These are phyloP conservation scores for Venturia canescens DNA, from an alignment of 1,140 invertebrate species.

Conservation along the genomic window DNA sequence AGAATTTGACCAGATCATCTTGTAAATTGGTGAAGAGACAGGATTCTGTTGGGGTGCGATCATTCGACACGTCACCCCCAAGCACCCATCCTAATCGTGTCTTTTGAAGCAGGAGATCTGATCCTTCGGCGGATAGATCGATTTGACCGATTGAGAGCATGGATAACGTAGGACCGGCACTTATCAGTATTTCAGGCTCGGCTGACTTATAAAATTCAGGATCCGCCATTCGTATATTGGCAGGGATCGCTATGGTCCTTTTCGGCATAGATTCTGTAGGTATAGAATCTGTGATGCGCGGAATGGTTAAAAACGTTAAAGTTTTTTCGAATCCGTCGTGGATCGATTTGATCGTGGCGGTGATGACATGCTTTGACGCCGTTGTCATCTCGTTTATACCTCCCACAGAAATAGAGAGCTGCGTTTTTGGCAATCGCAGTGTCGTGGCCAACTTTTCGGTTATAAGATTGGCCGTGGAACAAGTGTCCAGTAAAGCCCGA, in stretches of 20 bases:
- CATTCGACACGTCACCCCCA: conserved; percentile 35
- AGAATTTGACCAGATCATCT: conserved; percentile 36
- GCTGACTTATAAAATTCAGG: conserved; percentile 39
- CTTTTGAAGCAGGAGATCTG: conserved; percentile 44
- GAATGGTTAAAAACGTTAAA: conserved; percentile 33
- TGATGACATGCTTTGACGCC: conserved; percentile 3
- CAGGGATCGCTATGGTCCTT: conserved; percentile 19
- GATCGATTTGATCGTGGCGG: conserved; percentile 17
- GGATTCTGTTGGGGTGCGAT: not conserved
- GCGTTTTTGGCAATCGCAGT: not conserved
- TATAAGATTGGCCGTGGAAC: conserved; percentile 46
- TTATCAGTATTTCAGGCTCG: conserved; percentile 36
- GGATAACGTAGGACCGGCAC: conserved; percentile 41
- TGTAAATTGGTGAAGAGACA: conserved; percentile 14
- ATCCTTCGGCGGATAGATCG: conserved; percentile 10
- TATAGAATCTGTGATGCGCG: conserved; percentile 2
- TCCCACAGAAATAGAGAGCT: conserved; percentile 31
- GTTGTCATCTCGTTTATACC: not conserved
- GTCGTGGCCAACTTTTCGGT: conserved; percentile 30
- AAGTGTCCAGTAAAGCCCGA: conserved; percentile 41
- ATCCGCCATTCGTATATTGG: conserved; percentile 45
- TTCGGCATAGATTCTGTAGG: not conserved
- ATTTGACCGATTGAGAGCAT: conserved; percentile 41
- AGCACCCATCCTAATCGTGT: conserved; percentile 45
- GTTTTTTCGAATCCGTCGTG: conserved; percentile 20